Evolutionary conservation across 2,113 vertebrate species (phyloP).

Genomic region (Campylorhamphus procurvoides): DNA sequence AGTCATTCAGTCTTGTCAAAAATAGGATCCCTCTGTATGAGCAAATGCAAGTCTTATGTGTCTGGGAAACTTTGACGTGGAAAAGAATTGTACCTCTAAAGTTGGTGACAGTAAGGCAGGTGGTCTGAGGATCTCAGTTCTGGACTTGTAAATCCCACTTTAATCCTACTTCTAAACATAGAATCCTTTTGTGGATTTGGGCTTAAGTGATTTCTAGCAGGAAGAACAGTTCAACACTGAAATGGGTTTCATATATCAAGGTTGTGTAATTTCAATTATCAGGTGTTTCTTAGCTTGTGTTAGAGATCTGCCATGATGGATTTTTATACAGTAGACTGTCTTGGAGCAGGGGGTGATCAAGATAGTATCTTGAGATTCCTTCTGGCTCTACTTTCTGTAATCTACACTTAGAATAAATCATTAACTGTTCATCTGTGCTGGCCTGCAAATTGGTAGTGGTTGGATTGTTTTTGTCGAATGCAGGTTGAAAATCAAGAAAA

Average conservation of each 20-base stretch:
- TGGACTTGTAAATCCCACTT: background rate
- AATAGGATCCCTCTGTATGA: background rate
- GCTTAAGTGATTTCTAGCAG: background rate
- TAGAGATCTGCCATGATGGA: background rate
- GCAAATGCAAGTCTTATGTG: background rate
- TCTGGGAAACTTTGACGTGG: background rate
- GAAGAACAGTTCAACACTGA: background rate
- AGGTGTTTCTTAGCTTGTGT: background rate
- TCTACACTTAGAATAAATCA: background rate
- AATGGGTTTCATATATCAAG: background rate
- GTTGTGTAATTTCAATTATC: conserved; percentile 5
- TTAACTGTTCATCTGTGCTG: background rate
- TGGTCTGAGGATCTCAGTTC: background rate
- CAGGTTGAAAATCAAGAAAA: background rate
- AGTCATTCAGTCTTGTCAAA: background rate
- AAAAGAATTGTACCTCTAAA: background rate
- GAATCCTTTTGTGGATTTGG: background rate
- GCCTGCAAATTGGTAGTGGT: background rate
- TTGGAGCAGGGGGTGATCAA: background rate
- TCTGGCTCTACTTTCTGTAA: background rate
- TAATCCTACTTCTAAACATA: background rate
- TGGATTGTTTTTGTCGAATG: background rate
- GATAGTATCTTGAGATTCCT: background rate
- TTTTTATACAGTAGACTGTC: background rate
- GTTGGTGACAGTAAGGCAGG: background rate